Percentiles rank a stretch among this genome's conserved stretches.
Conservation (phyloP, 2,113 vertebrate genomes). For the Hypomesus transpacificus region DNA sequence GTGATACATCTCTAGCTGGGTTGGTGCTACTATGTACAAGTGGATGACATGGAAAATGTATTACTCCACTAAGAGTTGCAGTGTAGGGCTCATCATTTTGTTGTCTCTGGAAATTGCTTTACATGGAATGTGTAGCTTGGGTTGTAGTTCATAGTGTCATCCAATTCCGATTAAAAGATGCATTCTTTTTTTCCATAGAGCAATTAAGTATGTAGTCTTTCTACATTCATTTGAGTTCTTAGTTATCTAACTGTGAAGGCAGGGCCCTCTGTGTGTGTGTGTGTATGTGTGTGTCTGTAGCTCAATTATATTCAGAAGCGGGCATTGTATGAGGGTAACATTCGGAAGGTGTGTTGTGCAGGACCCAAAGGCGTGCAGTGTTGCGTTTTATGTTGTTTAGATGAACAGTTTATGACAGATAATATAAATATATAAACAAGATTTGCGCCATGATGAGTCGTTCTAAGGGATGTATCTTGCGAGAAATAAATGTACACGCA, state of each 20-base stretch:
- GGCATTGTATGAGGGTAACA: no score
- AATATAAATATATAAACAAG: no score
- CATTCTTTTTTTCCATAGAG: neutral
- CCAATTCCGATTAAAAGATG: neutral
- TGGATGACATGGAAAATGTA: slow-evolving; percentile 20
- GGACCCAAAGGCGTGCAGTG: no score
- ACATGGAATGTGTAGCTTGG: neutral
- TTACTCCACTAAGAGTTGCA: slow-evolving; percentile 2
- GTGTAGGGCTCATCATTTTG: slow-evolving; percentile 9
- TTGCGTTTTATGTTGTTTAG: no score
- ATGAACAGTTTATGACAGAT: no score
- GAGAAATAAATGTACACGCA: no score
- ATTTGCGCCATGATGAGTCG: no score
- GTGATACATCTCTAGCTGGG: neutral
- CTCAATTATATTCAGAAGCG: no score
- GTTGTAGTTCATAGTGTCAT: neutral
- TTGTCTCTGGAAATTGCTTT: slow-evolving; percentile 8
- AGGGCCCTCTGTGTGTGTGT: neutral
- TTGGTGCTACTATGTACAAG: slow-evolving; percentile 2
- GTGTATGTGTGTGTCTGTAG: neutral
- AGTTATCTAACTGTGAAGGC: neutral
- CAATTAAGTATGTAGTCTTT: neutral
- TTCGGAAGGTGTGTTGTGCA: no score
- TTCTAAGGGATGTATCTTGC: no score
- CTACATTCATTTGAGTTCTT: neutral